Evolutionary conservation across 2,113 vertebrate species (phyloP).

Genomic region (Perca flavescens): DNA sequence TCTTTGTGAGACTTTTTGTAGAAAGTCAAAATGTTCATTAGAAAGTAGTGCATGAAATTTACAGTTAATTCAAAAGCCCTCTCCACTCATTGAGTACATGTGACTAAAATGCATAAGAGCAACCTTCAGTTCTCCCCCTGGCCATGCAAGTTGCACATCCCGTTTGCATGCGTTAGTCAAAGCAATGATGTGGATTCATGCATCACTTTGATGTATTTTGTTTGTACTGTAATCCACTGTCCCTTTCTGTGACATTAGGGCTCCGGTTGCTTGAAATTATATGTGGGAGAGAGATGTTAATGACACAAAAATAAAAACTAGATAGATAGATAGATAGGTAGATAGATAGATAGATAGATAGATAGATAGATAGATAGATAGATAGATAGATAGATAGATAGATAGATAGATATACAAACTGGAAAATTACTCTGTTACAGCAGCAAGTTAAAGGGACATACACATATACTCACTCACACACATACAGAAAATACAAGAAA

Average conservation of each 20-base stretch:
- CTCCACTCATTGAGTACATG: constrained; percentile 13
- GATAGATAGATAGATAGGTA: not conserved
- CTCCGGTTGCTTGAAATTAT: constrained; percentile 31
- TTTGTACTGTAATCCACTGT: constrained; percentile 63
- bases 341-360: too few relatives aligned
- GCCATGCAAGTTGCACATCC: constrained; percentile 39
- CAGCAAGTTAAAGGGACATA: too few relatives aligned
- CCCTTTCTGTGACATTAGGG: constrained; percentile 26
- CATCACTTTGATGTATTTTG: constrained; percentile 72
- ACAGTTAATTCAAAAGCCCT: constrained; percentile 32
- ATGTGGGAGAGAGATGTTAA: constrained; percentile 33
- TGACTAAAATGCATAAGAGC: constrained; percentile 29
- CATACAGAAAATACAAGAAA: too few relatives aligned
- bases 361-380: too few relatives aligned
- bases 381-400: too few relatives aligned
- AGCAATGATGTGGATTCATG: constrained; percentile 64
- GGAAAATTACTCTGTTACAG: too few relatives aligned
- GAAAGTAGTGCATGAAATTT: constrained; percentile 1
- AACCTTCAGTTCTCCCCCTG: constrained; percentile 43
- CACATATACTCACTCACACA: too few relatives aligned
- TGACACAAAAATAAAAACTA: constrained; percentile 14
- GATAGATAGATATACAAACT: too few relatives aligned
- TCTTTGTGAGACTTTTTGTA: not conserved
- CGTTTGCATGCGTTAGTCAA: constrained; percentile 64
- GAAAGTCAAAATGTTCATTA: constrained; percentile 3